Conservation (phyloP, 2,888 invertebrate species). For the Mesorhabditis belari region DNA sequence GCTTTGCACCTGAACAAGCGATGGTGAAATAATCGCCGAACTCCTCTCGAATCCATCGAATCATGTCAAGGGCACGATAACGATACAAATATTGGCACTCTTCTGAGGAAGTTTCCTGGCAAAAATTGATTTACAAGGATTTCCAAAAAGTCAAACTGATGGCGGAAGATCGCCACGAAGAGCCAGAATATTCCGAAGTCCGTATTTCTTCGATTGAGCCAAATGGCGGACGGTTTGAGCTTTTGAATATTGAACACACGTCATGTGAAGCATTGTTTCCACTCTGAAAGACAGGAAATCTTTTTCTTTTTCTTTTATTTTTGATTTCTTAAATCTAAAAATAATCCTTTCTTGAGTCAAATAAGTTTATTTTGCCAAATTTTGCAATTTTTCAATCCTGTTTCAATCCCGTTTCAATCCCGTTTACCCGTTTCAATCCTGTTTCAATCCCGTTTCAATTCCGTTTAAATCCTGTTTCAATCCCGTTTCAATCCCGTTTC, state of each 20-base stretch:
- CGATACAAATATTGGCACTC: slow-evolving; percentile 6
- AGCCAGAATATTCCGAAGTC: slow-evolving; percentile 59
- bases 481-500: too few species aligned
- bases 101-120: background rate
- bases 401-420: too few species aligned
- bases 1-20: slow-evolving; percentile 69
- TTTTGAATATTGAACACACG: slow-evolving; percentile 57
- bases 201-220: slow-evolving; percentile 61
- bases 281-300: too few species aligned
- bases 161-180: slow-evolving; percentile 67
- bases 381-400: too few species aligned
- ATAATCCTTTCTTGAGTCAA: too few species aligned
- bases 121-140: background rate
- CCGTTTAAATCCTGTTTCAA: too few species aligned
- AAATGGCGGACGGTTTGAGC: slow-evolving; percentile 58
- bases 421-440: too few species aligned
- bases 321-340: too few species aligned
- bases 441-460: too few species aligned
- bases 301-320: too few species aligned
- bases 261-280: slow-evolving; percentile 63
- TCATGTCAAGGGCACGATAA: slow-evolving; percentile 56
- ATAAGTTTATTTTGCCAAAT: too few species aligned
- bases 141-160: slow-evolving; percentile 20
- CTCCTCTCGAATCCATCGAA: slow-evolving; percentile 64
- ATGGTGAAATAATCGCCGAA: slow-evolving; percentile 70